Evolutionary conservation across 2,888 invertebrate species (phyloP).

Genomic region (Clepsis dumicolana): DNA sequence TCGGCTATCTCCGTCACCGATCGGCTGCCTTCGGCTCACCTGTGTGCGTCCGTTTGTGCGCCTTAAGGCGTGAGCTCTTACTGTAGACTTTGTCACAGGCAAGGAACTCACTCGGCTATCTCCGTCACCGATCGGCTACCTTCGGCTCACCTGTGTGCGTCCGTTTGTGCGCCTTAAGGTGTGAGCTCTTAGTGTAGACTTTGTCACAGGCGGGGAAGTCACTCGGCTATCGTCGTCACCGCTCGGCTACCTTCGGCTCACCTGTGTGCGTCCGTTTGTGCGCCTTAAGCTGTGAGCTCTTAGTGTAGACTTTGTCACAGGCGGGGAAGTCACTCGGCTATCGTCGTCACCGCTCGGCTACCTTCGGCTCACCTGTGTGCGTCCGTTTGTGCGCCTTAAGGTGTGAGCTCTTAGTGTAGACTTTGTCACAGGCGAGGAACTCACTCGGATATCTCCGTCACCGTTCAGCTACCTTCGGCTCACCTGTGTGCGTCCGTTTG

Average conservation of each 20-base stretch:
- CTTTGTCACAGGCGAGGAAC: constrained; percentile 97
- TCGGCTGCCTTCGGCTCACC: too few species aligned
- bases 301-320: too few species aligned
- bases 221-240: background rate
- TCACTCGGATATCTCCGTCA: constrained; percentile 69
- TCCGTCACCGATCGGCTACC: too few species aligned
- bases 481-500: constrained; percentile 96
- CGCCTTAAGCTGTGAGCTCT: constrained; percentile 97
- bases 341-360: background rate
- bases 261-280: constrained; percentile 98
- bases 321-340: constrained; percentile 90
- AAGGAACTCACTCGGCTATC: too few species aligned
- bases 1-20: too few species aligned
- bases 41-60: too few species aligned
- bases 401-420: constrained; percentile 98
- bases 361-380: constrained; percentile 93
- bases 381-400: constrained; percentile 98
- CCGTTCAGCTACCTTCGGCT: constrained; percentile 50
- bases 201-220: constrained; percentile 97
- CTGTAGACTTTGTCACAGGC: too few species aligned
- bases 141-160: too few species aligned
- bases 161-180: too few species aligned
- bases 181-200: constrained; percentile 98
- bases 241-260: constrained; percentile 68
- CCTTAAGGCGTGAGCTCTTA: too few species aligned